Base-by-base conservation (phyloP, 1,140 invertebrate species). In the Listronotus oregonensis region DNA sequence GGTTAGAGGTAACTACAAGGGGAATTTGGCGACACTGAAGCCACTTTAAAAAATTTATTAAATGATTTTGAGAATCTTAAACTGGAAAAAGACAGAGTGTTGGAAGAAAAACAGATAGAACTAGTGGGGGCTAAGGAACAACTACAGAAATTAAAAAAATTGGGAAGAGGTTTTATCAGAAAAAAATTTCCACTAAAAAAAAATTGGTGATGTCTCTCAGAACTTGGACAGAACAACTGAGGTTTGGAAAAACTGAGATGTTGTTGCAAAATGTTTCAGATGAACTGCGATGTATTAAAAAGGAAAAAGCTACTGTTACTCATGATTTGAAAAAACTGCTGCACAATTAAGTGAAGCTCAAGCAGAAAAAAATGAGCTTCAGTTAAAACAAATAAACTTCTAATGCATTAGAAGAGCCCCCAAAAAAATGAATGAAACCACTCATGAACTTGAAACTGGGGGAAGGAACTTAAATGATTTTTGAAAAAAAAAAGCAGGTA, bases 41-140 rank as follows among this genome's bases (percentile, higher is more conserved):
- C 47, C 27, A 6, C 27, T 15, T 61, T 60, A 27, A 27, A 61
- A 15, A 17, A 54, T 18, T 7, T 1, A 18, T 27, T 54, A 32
- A 18, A 44, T 39, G 50, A 61, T 18, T 18, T 37, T 6, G n/a
- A 62, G 11, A 51, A 17, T 17, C 14, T 52, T 11, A 40, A n/a
- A n/a, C n/a, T 31, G 6, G 5, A 43, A n/a, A 54, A 40, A 63
- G 12, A 43, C 37, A 21, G 32, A 50, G 32, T 39, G 11, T 34
- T 34, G 9, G 9, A 5, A 34, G 32, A 34, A 34, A 34, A 5
- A 6, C 5, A 34, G 32, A 9, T 9, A 6, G 32, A 34, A 9
- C 9, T 34, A 34, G 9, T 9, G 5, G 9, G 9, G 9, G 9
- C 32, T 34, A 34, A 34, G 32, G 32, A 9, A 9, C 32, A 34